Conservation (phyloP, 2,888 invertebrate species). For the Agriopis leucophaearia region DNA sequence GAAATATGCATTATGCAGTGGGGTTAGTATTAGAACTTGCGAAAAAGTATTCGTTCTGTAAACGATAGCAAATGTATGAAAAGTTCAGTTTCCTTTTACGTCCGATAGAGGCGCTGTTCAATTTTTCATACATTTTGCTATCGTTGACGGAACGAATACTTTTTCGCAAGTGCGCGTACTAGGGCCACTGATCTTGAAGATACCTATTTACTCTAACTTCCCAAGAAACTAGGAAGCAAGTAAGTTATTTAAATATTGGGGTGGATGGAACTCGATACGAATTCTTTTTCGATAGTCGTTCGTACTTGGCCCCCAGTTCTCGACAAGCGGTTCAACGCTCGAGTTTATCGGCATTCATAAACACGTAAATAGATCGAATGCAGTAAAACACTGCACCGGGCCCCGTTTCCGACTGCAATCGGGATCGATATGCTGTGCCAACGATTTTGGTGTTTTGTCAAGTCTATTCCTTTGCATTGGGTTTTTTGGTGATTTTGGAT, state of each 20-base stretch:
- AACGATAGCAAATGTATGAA: no score
- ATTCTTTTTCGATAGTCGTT: background rate
- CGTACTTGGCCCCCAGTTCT: background rate
- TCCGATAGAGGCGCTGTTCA: no score
- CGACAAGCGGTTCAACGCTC: constrained; percentile 63
- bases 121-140: no score
- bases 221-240: background rate
- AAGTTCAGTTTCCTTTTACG: no score
- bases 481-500: no score
- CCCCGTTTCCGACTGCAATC: constrained; percentile 75
- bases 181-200: background rate
- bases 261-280: background rate
- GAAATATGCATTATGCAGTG: no score
- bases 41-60: no score
- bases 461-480: background rate
- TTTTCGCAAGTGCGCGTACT: no score
- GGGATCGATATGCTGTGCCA: constrained; percentile 74
- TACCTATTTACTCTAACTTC: background rate
- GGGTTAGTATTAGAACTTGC: no score
- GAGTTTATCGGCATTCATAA: constrained; percentile 77
- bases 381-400: constrained; percentile 73
- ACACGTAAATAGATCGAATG: constrained; percentile 83
- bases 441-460: constrained; percentile 44
- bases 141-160: no score
- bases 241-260: background rate